Percentiles rank a stretch among this genome's conserved stretches.
phyloP scores from a whole-genome alignment of 2,888 invertebrate genomes.

The Ophion ventricosus region DNA sequence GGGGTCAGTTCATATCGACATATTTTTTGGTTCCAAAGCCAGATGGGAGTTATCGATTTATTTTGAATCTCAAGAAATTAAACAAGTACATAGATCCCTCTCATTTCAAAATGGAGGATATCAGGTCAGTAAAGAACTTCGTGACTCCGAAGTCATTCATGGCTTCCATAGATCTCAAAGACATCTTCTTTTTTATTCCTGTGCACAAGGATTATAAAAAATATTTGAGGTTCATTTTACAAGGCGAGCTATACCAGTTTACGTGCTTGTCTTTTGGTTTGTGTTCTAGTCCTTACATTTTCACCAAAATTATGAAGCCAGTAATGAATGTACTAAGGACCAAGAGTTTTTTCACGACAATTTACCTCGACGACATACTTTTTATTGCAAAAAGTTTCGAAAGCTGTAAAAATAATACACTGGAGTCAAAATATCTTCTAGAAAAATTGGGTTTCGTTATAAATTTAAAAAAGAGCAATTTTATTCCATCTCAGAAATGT shows the following conservation, averaged over 20 bases:
- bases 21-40: too few species aligned
- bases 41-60: constrained; percentile 11
- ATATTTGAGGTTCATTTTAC: neutral
- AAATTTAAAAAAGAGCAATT: neutral
- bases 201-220: constrained; percentile 1
- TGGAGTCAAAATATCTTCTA: neutral
- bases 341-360: neutral
- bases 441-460: neutral
- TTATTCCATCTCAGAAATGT: neutral
- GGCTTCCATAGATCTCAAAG: constrained; percentile 24
- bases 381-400: neutral
- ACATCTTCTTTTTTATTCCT: constrained; percentile 14
- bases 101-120: constrained; percentile 34
- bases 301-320: neutral
- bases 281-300: neutral
- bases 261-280: neutral
- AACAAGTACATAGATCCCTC: constrained; percentile 23
- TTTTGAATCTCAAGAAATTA: constrained; percentile 26
- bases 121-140: constrained; percentile 17
- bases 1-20: too few species aligned
- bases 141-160: constrained; percentile 19
- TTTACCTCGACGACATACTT: neutral
- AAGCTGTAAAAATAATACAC: neutral
- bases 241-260: neutral
- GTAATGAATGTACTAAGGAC: neutral